Evolutionary conservation across 2,888 invertebrate species (phyloP).

Genomic region (Entomobrya proxima): DNA sequence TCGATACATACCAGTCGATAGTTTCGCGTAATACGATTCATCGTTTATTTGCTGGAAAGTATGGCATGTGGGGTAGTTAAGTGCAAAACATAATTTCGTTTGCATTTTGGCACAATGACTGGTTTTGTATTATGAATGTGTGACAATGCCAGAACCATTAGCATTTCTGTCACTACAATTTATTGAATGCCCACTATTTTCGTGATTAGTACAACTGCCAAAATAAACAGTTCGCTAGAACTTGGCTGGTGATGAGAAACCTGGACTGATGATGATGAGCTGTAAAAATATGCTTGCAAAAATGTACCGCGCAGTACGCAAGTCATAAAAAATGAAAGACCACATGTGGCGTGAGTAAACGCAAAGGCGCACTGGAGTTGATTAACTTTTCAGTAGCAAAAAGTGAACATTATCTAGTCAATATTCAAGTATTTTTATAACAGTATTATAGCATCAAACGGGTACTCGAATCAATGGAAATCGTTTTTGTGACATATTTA

Average conservation of each 20-base stretch:
- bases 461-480: not conserved
- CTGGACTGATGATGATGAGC: not conserved
- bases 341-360: slow-evolving; percentile 39
- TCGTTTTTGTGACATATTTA: slow-evolving; percentile 42
- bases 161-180: not conserved
- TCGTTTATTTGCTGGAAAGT: not conserved
- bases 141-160: not conserved
- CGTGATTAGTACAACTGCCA: not conserved
- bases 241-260: no score
- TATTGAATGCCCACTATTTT: not conserved
- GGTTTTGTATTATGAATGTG: not conserved
- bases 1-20: no score
- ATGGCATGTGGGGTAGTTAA: not conserved
- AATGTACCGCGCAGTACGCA: not conserved
- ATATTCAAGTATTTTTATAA: not conserved
- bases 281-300: not conserved
- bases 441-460: not conserved
- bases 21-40: no score
- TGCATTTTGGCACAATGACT: not conserved
- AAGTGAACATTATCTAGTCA: not conserved
- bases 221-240: not conserved
- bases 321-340: not conserved
- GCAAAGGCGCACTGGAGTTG: not conserved
- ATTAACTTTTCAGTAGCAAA: slow-evolving; percentile 42
- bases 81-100: not conserved